phyloP scores from a whole-genome alignment of 2,888 invertebrate genomes.

The Diploptera punctata region DNA sequence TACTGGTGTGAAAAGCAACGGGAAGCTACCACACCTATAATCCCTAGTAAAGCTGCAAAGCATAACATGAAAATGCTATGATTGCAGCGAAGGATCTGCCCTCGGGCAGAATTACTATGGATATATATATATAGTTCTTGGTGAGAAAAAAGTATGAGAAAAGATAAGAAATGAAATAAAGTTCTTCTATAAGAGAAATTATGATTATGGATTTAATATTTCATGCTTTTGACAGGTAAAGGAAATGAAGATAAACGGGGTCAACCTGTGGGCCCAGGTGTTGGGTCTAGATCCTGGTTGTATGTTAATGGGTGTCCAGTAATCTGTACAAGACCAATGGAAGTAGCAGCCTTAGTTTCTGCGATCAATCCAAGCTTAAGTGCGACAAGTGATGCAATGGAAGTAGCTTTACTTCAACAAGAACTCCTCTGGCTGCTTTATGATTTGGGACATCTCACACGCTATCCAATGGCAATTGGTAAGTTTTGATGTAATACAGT shows the following conservation, averaged over 20 bases:
- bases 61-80: too few relatives aligned
- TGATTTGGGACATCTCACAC: constrained; percentile 83
- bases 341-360: constrained; percentile 91
- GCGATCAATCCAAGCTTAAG: constrained; percentile 92
- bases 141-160: too few relatives aligned
- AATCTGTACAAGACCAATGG: constrained; percentile 86
- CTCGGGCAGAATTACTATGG: too few relatives aligned
- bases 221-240: constrained; percentile 68
- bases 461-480: constrained; percentile 94
- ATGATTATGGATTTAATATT: too few relatives aligned
- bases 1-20: too few relatives aligned
- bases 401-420: constrained; percentile 89
- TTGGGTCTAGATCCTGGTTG: constrained; percentile 88
- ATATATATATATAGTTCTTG: too few relatives aligned
- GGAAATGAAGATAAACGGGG: constrained; percentile 96
- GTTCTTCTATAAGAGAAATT: too few relatives aligned
- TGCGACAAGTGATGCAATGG: constrained; percentile 85
- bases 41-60: too few relatives aligned
- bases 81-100: too few relatives aligned
- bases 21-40: too few relatives aligned
- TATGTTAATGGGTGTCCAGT: constrained; percentile 93
- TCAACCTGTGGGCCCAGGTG: constrained; percentile 83
- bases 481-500: too few relatives aligned
- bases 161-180: too few relatives aligned
- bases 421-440: constrained; percentile 89